Evolutionary conservation across 2,113 vertebrate species (phyloP).

Genomic region (Sylvietta virens): DNA sequence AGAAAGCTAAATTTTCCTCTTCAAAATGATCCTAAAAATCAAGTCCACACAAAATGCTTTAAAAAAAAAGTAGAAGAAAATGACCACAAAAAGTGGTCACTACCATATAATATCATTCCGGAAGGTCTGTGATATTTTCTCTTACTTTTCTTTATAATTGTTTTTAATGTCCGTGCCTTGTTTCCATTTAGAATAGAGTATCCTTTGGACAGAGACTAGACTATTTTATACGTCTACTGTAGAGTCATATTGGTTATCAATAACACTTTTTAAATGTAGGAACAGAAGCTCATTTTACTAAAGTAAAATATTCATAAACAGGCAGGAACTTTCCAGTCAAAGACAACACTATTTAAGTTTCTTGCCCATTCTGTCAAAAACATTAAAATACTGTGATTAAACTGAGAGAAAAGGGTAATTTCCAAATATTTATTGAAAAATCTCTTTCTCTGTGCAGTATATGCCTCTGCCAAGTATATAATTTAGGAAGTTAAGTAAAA

Average conservation of each 20-base stretch:
- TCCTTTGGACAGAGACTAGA: not conserved
- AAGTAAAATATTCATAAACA: not conserved
- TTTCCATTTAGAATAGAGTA: not conserved
- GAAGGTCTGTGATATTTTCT: not conserved
- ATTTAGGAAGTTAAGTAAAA: constrained; percentile 42
- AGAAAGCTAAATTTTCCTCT: not conserved
- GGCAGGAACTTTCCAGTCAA: not conserved
- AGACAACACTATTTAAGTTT: not conserved
- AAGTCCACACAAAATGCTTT: not conserved
- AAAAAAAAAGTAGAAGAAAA: not conserved
- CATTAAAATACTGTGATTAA: not conserved
- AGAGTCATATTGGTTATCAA: not conserved
- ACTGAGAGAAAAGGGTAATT: not conserved
- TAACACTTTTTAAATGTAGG: not conserved
- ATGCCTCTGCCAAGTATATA: constrained; percentile 17
- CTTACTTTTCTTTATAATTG: not conserved
- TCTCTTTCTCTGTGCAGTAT: not conserved
- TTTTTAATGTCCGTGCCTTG: not conserved
- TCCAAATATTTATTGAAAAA: constrained; percentile 48
- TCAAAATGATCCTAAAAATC: not conserved
- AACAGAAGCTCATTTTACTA: not conserved
- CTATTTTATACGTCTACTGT: not conserved
- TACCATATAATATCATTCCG: not conserved
- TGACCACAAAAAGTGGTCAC: fast-evolving
- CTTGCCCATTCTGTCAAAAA: not conserved